phyloP scores from a whole-genome alignment of 2,888 invertebrate species.

The Drosophila buzzatii region DNA sequence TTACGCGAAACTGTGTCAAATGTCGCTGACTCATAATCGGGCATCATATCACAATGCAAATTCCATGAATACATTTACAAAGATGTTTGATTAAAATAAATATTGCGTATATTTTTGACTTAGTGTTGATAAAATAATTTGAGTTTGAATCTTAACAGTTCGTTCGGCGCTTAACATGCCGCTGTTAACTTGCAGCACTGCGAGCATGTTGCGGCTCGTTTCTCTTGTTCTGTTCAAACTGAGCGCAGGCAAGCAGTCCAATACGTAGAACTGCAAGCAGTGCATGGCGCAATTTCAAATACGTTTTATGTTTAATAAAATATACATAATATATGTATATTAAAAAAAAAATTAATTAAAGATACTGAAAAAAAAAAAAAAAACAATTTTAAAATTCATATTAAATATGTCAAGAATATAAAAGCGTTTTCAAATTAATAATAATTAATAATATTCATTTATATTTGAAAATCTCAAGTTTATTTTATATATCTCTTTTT shows the following conservation, averaged over 20 bases:
- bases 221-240: slow-evolving; percentile 29
- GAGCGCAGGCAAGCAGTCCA: slow-evolving; percentile 30
- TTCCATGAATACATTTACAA: slow-evolving; percentile 17
- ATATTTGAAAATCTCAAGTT: background rate
- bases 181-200: slow-evolving; percentile 21
- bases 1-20: slow-evolving; percentile 58
- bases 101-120: slow-evolving; percentile 27
- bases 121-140: slow-evolving; percentile 25
- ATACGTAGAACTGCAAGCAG: slow-evolving; percentile 30
- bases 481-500: background rate
- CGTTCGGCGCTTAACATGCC: background rate
- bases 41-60: slow-evolving; percentile 21
- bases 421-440: background rate
- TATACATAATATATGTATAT: background rate
- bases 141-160: slow-evolving; percentile 6
- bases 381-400: background rate
- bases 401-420: background rate
- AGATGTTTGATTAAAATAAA: background rate
- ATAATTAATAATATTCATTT: background rate
- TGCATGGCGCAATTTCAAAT: slow-evolving; percentile 26
- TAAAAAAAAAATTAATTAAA: background rate
- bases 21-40: slow-evolving; percentile 40
- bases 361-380: too few species aligned
- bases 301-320: slow-evolving; percentile 6
- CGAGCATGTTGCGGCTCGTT: slow-evolving; percentile 40